phyloP scores from a whole-genome alignment of 64 coral and sea anemone species.

The Pocillopora damicornis region DNA sequence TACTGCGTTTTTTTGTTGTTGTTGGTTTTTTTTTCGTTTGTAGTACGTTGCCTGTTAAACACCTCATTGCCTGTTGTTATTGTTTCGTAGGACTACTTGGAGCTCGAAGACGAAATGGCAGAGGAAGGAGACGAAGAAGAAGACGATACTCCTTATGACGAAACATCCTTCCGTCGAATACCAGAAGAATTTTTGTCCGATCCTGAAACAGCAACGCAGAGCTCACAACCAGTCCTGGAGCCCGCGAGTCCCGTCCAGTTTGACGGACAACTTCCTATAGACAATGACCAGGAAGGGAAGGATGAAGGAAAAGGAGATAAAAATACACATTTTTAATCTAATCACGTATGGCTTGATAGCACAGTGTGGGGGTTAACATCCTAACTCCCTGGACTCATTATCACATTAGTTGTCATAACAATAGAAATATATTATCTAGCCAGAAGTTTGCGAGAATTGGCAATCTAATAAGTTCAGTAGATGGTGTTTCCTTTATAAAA shows the following conservation, averaged over 20 bases:
- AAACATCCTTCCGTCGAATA: background rate
- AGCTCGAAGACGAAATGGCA: background rate
- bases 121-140: background rate
- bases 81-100: constrained; percentile 12
- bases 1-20: too few species aligned
- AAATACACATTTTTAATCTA: background rate
- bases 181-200: background rate
- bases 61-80: background rate
- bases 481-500: too few species aligned
- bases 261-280: too few species aligned
- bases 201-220: background rate
- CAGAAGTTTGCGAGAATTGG: too few species aligned
- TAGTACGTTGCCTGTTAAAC: too few species aligned
- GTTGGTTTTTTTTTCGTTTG: too few species aligned
- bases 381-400: too few species aligned
- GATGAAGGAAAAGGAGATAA: background rate
- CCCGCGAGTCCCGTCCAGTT: background rate
- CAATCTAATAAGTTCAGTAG: too few species aligned
- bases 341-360: background rate
- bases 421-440: too few species aligned
- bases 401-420: too few species aligned
- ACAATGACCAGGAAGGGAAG: background rate
- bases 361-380: too few species aligned
- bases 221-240: background rate
- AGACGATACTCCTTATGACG: background rate